Evolutionary conservation across 2,113 vertebrate species (phyloP).

Genomic region (Heterotis niloticus): DNA sequence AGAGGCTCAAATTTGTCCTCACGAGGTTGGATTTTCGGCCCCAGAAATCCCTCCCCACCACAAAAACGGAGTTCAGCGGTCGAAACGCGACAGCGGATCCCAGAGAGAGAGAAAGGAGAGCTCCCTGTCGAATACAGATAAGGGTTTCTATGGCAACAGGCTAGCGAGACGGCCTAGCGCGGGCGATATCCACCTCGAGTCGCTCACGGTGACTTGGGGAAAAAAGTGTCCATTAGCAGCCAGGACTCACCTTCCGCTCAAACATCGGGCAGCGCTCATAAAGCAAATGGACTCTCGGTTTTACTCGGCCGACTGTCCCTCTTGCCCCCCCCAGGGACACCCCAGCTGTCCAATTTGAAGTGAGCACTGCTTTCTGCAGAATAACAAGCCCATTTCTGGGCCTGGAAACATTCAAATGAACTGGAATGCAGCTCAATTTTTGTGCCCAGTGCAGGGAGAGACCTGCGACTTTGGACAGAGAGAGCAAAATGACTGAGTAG

Average conservation of each 20-base stretch:
- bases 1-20: not conserved
- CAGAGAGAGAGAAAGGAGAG: not conserved
- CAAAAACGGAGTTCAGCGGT: not conserved
- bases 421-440: not conserved
- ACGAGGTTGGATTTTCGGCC: not conserved
- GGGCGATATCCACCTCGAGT: not conserved
- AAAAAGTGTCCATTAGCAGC: not conserved
- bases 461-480: not conserved
- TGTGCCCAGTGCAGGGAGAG: not conserved
- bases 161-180: not conserved
- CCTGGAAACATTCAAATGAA: slow-evolving; percentile 10
- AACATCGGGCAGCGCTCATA: slow-evolving; percentile 4
- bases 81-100: not conserved
- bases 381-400: slow-evolving; percentile 1
- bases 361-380: slow-evolving; percentile 17
- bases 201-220: not conserved
- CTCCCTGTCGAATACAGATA: slow-evolving; percentile 19
- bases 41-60: not conserved
- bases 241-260: not conserved
- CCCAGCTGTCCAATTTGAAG: not conserved
- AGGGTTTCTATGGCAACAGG: slow-evolving; percentile 24
- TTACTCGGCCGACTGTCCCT: not conserved
- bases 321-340: not conserved
- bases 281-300: slow-evolving; percentile 20
- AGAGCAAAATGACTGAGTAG: slow-evolving; percentile 16